These are phyloP conservation scores for Nematolebias whitei DNA, from an alignment of 2,113 vertebrate genomes.

Conservation along the genomic window DNA sequence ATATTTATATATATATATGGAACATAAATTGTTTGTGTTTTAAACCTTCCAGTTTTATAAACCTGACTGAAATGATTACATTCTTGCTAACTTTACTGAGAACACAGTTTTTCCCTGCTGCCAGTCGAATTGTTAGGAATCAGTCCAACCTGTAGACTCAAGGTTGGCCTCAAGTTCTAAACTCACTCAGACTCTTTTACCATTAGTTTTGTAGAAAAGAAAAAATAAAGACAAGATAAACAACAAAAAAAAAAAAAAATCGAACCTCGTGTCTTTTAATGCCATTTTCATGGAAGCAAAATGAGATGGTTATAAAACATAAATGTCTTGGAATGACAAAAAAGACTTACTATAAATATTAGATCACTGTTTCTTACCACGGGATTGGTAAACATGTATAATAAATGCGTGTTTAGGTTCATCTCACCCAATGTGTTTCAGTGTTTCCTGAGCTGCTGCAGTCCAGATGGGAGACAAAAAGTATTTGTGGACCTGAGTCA, in stretches of 20 bases:
- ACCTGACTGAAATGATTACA: no score
- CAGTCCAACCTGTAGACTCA: no score
- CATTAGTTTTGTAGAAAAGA: background rate
- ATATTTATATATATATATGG: no score
- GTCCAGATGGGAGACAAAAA: constrained; percentile 64
- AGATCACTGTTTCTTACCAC: background rate
- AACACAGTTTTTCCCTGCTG: no score
- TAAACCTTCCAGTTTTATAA: no score
- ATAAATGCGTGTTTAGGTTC: constrained; percentile 11
- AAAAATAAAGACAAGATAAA: background rate
- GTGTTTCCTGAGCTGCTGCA: constrained; percentile 43
- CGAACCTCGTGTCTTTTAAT: constrained; percentile 1
- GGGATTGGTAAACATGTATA: constrained; percentile 5
- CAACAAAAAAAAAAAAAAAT: background rate
- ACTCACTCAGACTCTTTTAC: background rate
- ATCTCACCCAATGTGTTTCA: constrained; percentile 37
- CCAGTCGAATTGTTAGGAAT: no score
- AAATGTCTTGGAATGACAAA: background rate
- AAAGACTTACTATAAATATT: background rate
- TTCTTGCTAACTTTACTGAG: no score
- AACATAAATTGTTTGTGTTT: no score
- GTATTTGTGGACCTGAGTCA: constrained; percentile 59
- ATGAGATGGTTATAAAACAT: no score
- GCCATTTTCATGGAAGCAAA: background rate
- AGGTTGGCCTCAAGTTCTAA: no score